Percentiles rank a stretch among this genome's conserved stretches.
phyloP scores from a whole-genome alignment of 2,113 vertebrate genomes.

The Petromus typicus region DNA sequence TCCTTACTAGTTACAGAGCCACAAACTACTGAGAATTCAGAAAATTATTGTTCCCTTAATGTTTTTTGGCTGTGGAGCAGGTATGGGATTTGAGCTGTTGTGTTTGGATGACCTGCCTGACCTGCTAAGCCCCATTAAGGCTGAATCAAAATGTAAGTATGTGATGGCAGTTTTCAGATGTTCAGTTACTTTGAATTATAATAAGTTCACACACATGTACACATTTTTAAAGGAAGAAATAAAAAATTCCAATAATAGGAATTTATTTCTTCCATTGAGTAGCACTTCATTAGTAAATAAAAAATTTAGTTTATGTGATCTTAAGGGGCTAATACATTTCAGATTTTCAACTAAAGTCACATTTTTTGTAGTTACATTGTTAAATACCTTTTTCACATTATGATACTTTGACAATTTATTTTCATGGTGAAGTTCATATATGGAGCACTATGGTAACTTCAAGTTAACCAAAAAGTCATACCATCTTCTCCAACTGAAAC shows the following conservation, averaged over 20 bases:
- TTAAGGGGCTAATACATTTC: background rate
- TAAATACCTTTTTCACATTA: background rate
- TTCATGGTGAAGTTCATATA: background rate
- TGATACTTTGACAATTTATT: conserved; percentile 30
- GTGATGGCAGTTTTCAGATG: conserved; percentile 10
- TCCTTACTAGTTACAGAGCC: conserved; percentile 27
- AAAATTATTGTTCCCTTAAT: background rate
- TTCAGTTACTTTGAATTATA: background rate
- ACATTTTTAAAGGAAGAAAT: background rate
- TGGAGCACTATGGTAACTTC: background rate
- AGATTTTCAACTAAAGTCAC: conserved; percentile 39
- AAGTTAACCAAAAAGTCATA: background rate
- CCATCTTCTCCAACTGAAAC: background rate
- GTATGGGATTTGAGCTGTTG: background rate
- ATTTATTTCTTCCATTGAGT: background rate
- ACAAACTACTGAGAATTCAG: background rate
- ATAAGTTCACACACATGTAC: background rate
- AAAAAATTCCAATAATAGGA: background rate
- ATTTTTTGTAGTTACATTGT: background rate
- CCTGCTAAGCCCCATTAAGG: background rate
- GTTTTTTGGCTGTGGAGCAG: background rate
- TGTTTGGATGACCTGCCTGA: background rate
- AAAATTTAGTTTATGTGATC: background rate
- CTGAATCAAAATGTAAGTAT: background rate
- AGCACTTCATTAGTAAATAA: background rate